phyloP scores from a whole-genome alignment of 2,113 vertebrate species.

The Bos javanicus region DNA sequence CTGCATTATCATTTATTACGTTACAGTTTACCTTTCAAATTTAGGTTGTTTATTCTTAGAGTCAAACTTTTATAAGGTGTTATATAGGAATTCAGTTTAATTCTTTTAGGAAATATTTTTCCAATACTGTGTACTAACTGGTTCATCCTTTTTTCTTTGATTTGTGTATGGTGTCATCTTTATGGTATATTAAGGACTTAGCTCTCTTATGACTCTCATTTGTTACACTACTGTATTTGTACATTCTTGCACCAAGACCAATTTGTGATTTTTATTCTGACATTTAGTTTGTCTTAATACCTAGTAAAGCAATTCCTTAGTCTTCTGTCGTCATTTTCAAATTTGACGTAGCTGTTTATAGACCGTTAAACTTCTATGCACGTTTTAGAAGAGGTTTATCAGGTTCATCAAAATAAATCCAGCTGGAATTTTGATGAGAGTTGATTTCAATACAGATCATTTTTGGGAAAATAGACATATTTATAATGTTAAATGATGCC shows the following conservation, averaged over 20 bases:
- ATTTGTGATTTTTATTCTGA: constrained; percentile 35
- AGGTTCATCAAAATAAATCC: background rate
- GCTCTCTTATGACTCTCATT: background rate
- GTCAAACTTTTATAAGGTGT: background rate
- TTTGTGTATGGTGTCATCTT: background rate
- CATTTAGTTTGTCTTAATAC: constrained; percentile 4
- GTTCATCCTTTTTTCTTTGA: constrained; percentile 3
- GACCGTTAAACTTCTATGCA: background rate
- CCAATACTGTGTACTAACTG: background rate
- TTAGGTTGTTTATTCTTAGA: background rate
- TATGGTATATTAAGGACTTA: background rate
- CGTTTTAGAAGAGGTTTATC: background rate
- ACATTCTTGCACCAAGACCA: background rate
- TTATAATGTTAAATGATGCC: background rate
- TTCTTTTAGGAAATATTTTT: background rate
- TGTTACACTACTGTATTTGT: background rate
- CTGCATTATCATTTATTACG: background rate
- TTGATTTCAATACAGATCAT: background rate
- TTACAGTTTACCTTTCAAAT: background rate
- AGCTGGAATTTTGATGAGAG: background rate
- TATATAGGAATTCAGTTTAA: background rate
- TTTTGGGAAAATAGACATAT: background rate
- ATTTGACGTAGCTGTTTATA: background rate
- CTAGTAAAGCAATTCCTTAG: background rate
- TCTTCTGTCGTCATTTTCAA: constrained; percentile 5